Evolutionary conservation across 2,888 invertebrate genomes (phyloP).

Genomic region (Pachycephus smyrnensis): DNA sequence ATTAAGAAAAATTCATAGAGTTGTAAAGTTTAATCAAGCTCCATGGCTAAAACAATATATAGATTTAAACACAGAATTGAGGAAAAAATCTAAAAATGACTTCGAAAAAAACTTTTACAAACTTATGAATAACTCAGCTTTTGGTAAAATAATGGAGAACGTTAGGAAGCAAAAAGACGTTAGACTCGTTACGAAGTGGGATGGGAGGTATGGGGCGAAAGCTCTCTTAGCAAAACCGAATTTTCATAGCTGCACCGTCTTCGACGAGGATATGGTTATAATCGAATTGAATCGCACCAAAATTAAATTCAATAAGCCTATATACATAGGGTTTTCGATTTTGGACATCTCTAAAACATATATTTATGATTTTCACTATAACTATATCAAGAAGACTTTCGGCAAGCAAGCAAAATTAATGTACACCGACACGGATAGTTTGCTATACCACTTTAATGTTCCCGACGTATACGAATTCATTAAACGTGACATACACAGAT

Average conservation of each 20-base stretch:
- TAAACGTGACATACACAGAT: conserved; percentile 41
- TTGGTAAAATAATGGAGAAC: conserved; percentile 60
- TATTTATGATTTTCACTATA: conserved; percentile 29
- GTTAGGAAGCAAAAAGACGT: conserved; percentile 52
- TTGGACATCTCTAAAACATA: conserved; percentile 21
- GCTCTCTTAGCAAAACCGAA: conserved; percentile 50
- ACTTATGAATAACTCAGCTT: conserved; percentile 60
- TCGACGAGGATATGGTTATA: conserved; percentile 54
- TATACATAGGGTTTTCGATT: conserved; percentile 26
- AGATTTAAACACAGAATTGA: conserved; percentile 56
- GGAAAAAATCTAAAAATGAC: conserved; percentile 46
- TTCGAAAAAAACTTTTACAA: conserved; percentile 63
- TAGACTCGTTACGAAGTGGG: conserved; percentile 52
- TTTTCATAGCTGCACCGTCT: conserved; percentile 50
- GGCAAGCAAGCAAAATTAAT: conserved; percentile 33
- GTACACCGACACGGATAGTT: conserved; percentile 51
- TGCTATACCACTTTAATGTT: conserved; percentile 49
- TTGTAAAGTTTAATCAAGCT: conserved; percentile 57
- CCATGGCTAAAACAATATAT: conserved; percentile 60
- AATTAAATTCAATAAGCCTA: conserved; percentile 28
- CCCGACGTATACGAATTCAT: conserved; percentile 53
- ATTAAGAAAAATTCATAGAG: conserved; percentile 50
- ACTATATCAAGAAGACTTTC: conserved; percentile 18
- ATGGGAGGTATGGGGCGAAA: conserved; percentile 49
- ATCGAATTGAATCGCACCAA: conserved; percentile 20